Conservation (phyloP, 2,113 vertebrate species). For the Sturnira hondurensis region DNA sequence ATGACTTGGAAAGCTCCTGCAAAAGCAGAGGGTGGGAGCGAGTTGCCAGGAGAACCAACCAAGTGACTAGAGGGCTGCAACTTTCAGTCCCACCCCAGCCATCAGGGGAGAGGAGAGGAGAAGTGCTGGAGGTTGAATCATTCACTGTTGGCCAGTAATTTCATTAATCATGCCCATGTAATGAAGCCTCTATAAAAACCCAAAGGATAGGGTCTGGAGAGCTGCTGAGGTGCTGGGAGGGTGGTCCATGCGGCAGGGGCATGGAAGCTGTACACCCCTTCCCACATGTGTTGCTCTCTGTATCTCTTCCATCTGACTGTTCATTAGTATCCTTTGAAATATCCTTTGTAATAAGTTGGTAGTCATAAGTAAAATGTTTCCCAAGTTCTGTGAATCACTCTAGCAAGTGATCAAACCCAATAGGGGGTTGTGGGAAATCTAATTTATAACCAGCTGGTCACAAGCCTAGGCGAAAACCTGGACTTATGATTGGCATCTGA, state of each 20-base stretch:
- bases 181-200: neutral
- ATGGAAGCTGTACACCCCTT: neutral
- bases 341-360: neutral
- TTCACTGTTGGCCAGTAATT: neutral
- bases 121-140: neutral
- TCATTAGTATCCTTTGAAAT: neutral
- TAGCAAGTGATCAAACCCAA: neutral
- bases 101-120: neutral
- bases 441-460: neutral
- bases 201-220: neutral
- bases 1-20: neutral
- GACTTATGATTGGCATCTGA: neutral
- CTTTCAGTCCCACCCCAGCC: neutral
- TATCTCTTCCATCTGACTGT: neutral
- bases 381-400: neutral
- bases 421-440: neutral
- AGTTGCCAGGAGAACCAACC: neutral
- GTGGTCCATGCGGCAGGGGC: neutral
- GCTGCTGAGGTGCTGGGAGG: neutral
- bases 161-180: neutral
- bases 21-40: neutral
- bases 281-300: neutral
- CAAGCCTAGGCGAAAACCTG: neutral
- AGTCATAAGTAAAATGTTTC: too few species aligned
- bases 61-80: neutral